Evolutionary conservation across 1,140 invertebrate genomes (phyloP), one percentile per base, ranked within the genome.

Genomic region (Stenopsyche tienmushanensis): DNA sequence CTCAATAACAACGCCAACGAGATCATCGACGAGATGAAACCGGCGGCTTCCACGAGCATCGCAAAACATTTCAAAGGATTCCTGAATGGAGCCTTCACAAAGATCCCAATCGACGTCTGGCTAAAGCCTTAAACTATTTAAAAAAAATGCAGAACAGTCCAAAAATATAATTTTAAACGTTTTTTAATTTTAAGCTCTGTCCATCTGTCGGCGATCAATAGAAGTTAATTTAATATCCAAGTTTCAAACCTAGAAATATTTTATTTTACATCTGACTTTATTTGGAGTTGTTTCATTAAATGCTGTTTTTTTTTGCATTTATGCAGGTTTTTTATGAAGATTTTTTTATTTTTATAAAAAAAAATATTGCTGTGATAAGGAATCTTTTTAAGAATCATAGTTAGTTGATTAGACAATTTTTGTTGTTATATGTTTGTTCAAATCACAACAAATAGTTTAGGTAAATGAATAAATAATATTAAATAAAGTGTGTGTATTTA

Each of bases 1-100:
- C 78, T 93, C 10, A 93, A 93, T 78, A 89, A 90, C 72, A 92
- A 93, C 71, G 85, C 89, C 0, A 86, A 89, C 21, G 90, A 92
- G 73, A 91, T 93, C 41, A 90, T 93, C 45, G 85, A 88, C 18
- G 91, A 93, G 76, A 89, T 93, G 85, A 84, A 88, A 74, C 90
- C 90, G 1, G 90, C 90, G 1, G 88, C 90, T 0, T 85, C 87
- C 2, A 73, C 81, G 3, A 87, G 88, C 60, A 87, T 93, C 65
- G 86, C 86, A 0, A 88, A 88, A 71, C 89, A 92, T 71, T 92
- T 92, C 76, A 87, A 88, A 72, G 81, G 83, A 0, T 88, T 92
- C 73, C 82, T 92, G 50, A 91, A 92, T 70, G 83, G 82, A 17
- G 90, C 90, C 21, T 91, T 92, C 73, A 83, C 85, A 24, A 89